These are phyloP conservation scores for Heptranchias perlo DNA, from an alignment of 2,113 vertebrate genomes.

Conservation along the genomic window DNA sequence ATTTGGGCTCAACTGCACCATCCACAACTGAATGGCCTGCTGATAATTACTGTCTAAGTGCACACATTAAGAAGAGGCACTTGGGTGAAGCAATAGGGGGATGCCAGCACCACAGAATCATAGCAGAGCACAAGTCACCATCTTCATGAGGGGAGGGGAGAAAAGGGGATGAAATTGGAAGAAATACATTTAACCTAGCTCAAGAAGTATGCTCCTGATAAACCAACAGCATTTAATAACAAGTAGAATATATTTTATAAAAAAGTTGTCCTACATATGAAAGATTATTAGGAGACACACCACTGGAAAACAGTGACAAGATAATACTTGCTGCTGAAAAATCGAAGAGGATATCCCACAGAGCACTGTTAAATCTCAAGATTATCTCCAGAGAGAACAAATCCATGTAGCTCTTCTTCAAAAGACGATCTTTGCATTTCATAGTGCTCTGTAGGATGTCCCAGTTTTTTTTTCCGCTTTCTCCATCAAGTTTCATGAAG, in stretches of 20 bases:
- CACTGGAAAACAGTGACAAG: not conserved
- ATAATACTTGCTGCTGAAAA: slow-evolving; percentile 37
- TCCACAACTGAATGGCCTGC: not conserved
- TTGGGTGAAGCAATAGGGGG: not conserved
- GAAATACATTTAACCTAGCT: not conserved
- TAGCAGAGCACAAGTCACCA: not conserved
- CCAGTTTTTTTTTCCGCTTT: slow-evolving; percentile 45
- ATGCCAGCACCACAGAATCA: not conserved
- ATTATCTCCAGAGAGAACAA: slow-evolving; percentile 50
- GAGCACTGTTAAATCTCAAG: slow-evolving; percentile 50
- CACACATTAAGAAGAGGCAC: not conserved
- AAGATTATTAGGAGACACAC: not conserved
- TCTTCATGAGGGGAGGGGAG: not conserved
- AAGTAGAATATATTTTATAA: not conserved
- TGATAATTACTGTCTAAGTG: not conserved
- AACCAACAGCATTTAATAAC: not conserved
- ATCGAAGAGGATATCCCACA: slow-evolving; percentile 61
- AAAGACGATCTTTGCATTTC: slow-evolving; percentile 56
- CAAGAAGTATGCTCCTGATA: not conserved
- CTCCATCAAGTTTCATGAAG: not conserved
- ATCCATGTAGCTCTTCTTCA: slow-evolving; percentile 55
- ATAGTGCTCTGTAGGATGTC: slow-evolving; percentile 51
- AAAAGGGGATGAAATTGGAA: not conserved
- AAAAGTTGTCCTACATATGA: not conserved
- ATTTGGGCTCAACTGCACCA: not conserved